Base-by-base conservation (phyloP, 1,140 invertebrate genomes). In the Pogonognathellus flavescens region DNA sequence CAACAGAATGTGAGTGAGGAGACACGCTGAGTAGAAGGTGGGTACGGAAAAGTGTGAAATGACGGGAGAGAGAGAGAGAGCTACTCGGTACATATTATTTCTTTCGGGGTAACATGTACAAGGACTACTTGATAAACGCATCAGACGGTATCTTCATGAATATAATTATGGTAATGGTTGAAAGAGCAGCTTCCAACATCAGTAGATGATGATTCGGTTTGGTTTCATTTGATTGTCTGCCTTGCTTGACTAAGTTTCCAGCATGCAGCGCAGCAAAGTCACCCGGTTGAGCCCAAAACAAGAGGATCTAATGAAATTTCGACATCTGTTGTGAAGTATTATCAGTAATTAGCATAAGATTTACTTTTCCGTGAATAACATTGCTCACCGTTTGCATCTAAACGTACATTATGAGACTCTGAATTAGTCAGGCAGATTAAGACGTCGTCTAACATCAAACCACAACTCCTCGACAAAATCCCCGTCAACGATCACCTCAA, bases 311-410 rank as follows among this genome's bases (percentile, higher is more conserved):
- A 88, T 88, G 88, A 88, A 88, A 87, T 87, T 88, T 87, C 86
- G 85, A 89, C 88, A 89, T 87, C 85, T 89, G 88, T 87, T 89
- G 86, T 88, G n/a, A 88, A 89, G 87, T 87, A 89, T 89, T 89
- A 89, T 89, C 88, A 89, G 88, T 88, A 88, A 89, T 89, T 89
- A 89, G 88, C 88, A 89, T 89, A 89, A 89, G 88, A 89, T 87
- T 86, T 87, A 88, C 86, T 87, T 85, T 86, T 83, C 83, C 86
- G 70, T 88, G 83, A 86, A 84, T 83, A 82, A 80, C 82, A 86
- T 80, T 20, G 55, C 80, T 86, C 82, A 84, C 62, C 66, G 80
- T 72, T 83, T 66, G 70, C 80, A 62, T 59, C 80, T 59, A 31
- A 70, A 84, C 59, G n/a, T 31, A 76, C 60, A 84, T 50, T 59